phyloP scores from a whole-genome alignment of 1,140 invertebrate genomes.

The Drosophila parvula region DNA sequence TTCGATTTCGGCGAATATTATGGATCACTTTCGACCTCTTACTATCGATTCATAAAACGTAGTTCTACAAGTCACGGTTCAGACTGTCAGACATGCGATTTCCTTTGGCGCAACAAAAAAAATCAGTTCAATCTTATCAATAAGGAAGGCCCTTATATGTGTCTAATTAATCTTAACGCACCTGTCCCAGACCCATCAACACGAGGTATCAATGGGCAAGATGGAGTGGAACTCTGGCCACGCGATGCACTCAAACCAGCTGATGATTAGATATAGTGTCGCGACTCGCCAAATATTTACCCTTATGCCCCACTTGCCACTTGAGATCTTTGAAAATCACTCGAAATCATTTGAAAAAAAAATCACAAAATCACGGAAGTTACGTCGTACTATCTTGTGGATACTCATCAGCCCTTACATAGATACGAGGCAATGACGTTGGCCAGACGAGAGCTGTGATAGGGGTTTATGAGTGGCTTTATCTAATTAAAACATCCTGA shows the following conservation, averaged over 20 bases:
- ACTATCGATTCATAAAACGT: constrained; percentile 2
- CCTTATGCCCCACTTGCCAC: constrained; percentile 23
- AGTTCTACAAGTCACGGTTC: constrained; percentile 3
- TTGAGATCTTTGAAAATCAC: constrained; percentile 23
- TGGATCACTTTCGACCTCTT: not conserved
- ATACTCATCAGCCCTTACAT: not conserved
- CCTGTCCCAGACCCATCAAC: constrained; percentile 18
- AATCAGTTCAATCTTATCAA: constrained; percentile 26
- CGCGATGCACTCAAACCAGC: constrained; percentile 36
- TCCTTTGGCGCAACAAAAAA: constrained; percentile 3
- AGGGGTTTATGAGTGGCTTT: not conserved
- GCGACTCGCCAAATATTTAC: constrained; percentile 28
- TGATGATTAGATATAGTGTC: constrained; percentile 49
- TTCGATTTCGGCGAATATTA: not conserved
- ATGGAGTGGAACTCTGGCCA: constrained; percentile 37
- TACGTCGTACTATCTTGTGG: not conserved
- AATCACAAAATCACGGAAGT: not conserved
- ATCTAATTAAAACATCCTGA: not conserved
- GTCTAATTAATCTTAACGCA: constrained; percentile 45
- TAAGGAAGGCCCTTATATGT: not conserved
- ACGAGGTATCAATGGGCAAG: constrained; percentile 36
- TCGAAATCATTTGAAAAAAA: not conserved
- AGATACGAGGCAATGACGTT: constrained; percentile 20
- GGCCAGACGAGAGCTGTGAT: not conserved
- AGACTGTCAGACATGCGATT: not conserved